Percentiles rank a stretch among this genome's conserved stretches.
Evolutionary conservation across 2,797 vertebrate genomes (phyloP).

Genomic region (Catostomus latipinnis): DNA sequence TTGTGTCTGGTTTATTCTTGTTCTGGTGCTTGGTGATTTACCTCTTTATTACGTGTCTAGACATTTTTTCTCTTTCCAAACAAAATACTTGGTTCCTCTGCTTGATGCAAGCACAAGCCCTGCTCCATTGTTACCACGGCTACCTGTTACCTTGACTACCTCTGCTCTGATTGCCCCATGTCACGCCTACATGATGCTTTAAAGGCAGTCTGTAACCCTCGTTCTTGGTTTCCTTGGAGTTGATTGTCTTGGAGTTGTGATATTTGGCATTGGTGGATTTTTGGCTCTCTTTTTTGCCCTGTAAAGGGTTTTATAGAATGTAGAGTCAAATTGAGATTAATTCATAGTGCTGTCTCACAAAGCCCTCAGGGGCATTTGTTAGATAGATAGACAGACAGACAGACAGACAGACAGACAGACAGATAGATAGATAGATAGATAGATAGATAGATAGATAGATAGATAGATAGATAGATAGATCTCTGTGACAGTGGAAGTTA

Average conservation of each 20-base stretch:
- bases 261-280: neutral
- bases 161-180: conserved; percentile 19
- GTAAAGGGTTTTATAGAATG: neutral
- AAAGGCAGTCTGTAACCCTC: neutral
- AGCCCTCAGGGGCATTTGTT: neutral
- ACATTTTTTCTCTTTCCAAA: conserved; percentile 5
- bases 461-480: no score
- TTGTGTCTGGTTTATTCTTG: conserved; percentile 22
- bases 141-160: conserved; percentile 57
- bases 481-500: no score
- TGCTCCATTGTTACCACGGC: conserved; percentile 39
- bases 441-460: no score
- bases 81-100: conserved; percentile 19
- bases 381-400: no score
- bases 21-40: conserved; percentile 9
- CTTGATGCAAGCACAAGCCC: conserved; percentile 19
- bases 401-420: no score
- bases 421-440: no score
- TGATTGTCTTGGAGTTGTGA: conserved; percentile 1
- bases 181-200: conserved; percentile 16
- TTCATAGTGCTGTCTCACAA: neutral
- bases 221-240: conserved; percentile 7
- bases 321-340: no score
- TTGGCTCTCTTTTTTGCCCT: neutral
- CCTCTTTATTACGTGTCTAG: conserved; percentile 7